Evolutionary conservation across 2,888 invertebrate genomes (phyloP).

Genomic region (Lepas anatifera): DNA sequence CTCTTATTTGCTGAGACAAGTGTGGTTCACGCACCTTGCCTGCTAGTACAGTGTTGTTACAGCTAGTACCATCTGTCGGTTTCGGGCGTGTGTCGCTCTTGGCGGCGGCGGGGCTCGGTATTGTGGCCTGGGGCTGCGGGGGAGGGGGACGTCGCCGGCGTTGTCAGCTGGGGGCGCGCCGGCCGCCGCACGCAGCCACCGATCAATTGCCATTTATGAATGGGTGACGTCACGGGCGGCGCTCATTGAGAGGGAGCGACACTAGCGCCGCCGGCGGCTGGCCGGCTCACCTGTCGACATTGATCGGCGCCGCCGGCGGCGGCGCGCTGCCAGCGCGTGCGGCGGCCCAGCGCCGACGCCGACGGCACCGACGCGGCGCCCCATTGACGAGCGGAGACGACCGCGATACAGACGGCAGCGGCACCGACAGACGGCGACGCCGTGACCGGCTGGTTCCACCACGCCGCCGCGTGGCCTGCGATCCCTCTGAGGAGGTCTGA

Average conservation of each 20-base stretch:
- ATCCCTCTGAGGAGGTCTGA: too few species aligned
- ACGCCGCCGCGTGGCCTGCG: too few species aligned
- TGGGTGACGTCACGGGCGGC: constrained; percentile 6
- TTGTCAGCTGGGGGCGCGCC: constrained; percentile 9
- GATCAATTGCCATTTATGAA: constrained; percentile 7
- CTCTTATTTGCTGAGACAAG: too few species aligned
- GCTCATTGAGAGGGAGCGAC: background rate
- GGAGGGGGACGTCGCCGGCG: too few species aligned
- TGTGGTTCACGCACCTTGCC: too few species aligned
- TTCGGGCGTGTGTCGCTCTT: too few species aligned
- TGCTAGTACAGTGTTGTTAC: too few species aligned
- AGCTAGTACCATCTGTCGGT: too few species aligned
- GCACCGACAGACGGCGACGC: too few species aligned
- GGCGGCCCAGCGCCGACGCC: background rate
- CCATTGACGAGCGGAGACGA: background rate
- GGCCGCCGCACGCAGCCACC: background rate
- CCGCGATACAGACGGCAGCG: background rate
- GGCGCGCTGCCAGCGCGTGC: too few species aligned
- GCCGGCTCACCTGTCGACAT: background rate
- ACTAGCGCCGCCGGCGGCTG: background rate
- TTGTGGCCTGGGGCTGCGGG: too few species aligned
- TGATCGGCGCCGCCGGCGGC: background rate
- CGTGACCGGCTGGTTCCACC: background rate
- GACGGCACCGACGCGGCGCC: background rate
- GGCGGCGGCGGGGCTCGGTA: too few species aligned